A percentile compares a stretch with the other conserved stretches of the same genome.
Evolutionary conservation across 2,113 vertebrate species (phyloP).

Genomic region (Aviceda subcristata): DNA sequence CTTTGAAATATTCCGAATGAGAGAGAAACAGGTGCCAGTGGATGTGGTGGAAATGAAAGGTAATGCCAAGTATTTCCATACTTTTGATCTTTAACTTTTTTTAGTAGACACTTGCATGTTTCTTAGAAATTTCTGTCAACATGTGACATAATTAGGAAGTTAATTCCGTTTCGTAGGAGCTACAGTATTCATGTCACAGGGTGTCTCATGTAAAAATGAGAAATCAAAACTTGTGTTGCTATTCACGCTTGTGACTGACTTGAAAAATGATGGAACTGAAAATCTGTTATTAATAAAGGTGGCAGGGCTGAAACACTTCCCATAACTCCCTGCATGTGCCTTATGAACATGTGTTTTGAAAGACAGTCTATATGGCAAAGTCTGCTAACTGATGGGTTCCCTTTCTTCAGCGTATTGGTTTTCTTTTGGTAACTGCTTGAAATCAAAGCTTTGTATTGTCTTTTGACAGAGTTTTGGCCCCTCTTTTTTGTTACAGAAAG

Average conservation of each 20-base stretch:
- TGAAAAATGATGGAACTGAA: not conserved
- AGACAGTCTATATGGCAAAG: not conserved
- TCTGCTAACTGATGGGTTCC: not conserved
- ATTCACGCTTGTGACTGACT: not conserved
- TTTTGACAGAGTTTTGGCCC: not conserved
- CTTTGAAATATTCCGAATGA: conserved; percentile 99
- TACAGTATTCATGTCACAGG: not conserved
- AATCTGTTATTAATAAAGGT: not conserved
- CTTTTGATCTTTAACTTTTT: not conserved
- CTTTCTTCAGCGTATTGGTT: not conserved
- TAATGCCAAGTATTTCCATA: conserved; percentile 29
- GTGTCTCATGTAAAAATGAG: not conserved
- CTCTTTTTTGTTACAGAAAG: conserved; percentile 74
- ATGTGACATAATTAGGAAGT: not conserved
- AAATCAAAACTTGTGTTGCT: not conserved
- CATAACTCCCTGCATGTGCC: not conserved
- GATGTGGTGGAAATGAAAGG: conserved; percentile 99
- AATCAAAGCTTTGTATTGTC: not conserved
- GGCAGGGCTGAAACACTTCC: not conserved
- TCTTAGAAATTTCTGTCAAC: not conserved
- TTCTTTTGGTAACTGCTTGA: not conserved
- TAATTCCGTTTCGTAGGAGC: not conserved
- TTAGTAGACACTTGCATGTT: not conserved
- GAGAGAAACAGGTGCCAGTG: conserved; percentile 97
- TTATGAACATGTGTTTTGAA: not conserved